Percentiles rank a stretch among this genome's conserved stretches.
phyloP scores from a whole-genome alignment of 2,888 invertebrate species.

The Drosophila subquinaria region DNA sequence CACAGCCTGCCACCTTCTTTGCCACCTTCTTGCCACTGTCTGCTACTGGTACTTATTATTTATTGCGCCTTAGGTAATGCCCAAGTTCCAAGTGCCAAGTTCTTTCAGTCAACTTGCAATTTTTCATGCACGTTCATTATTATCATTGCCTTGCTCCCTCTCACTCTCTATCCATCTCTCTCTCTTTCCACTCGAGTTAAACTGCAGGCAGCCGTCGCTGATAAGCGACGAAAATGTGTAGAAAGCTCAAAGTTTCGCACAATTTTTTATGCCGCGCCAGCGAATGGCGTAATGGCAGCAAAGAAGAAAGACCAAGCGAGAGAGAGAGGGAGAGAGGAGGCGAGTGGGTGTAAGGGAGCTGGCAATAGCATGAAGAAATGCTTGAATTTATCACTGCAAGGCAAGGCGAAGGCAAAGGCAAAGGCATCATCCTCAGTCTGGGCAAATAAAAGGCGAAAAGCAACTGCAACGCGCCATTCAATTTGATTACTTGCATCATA shows the following conservation, averaged over 20 bases:
- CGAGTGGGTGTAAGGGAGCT: neutral
- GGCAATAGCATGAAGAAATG: slow-evolving; percentile 36
- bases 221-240: slow-evolving; percentile 80
- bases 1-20: neutral
- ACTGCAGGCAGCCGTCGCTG: slow-evolving; percentile 73
- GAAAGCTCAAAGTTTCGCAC: slow-evolving; percentile 81
- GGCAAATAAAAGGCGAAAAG: slow-evolving; percentile 71
- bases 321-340: neutral
- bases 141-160: slow-evolving; percentile 61
- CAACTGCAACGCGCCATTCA: slow-evolving; percentile 80
- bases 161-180: neutral
- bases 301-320: slow-evolving; percentile 15
- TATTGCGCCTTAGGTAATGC: slow-evolving; percentile 80
- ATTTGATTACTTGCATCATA: slow-evolving; percentile 82
- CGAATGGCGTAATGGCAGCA: slow-evolving; percentile 25
- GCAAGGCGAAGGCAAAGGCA: slow-evolving; percentile 14
- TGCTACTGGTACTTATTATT: slow-evolving; percentile 71
- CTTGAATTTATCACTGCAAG: slow-evolving; percentile 73
- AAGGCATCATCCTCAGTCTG: slow-evolving; percentile 38
- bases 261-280: slow-evolving; percentile 70
- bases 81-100: slow-evolving; percentile 65
- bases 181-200: slow-evolving; percentile 45
- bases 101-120: slow-evolving; percentile 75
- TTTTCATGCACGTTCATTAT: slow-evolving; percentile 82
- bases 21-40: neutral